These are phyloP conservation scores for Hoplias malabaricus DNA, from an alignment of 2,113 vertebrate genomes.

Conservation along the genomic window DNA sequence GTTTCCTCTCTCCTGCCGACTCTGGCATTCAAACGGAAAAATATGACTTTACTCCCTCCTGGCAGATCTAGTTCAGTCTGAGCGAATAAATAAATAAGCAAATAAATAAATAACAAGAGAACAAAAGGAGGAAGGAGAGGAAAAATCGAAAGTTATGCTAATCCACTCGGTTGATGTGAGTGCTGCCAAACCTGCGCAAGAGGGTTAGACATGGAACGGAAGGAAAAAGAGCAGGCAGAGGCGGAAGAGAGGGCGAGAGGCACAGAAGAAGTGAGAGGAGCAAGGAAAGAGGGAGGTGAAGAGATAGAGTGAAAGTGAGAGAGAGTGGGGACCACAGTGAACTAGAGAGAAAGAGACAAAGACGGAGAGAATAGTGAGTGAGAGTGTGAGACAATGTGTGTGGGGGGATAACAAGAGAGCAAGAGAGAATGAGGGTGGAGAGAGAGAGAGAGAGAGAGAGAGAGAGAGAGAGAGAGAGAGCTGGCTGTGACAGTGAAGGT, in stretches of 20 bases:
- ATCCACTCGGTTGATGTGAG: conserved; percentile 13
- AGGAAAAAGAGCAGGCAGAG: neutral
- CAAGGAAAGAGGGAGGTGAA: neutral
- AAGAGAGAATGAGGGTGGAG: neutral
- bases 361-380: neutral
- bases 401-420: conserved; percentile 7
- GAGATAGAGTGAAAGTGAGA: conserved; percentile 33
- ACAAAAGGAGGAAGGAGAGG: conserved; percentile 11
- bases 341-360: conserved; percentile 48
- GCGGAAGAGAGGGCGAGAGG: conserved; percentile 58
- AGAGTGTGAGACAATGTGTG: neutral
- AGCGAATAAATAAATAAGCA: conserved; percentile 34
- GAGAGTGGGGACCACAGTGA: conserved; percentile 33
- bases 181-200: neutral
- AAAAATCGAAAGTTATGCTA: conserved; percentile 24
- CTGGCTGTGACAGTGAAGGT: conserved; percentile 23
- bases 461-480: neutral
- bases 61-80: conserved; percentile 9
- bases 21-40: conserved; percentile 1
- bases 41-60: neutral
- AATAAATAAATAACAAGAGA: conserved; percentile 31
- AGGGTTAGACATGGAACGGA: conserved; percentile 9
- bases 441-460: neutral
- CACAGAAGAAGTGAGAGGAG: conserved; percentile 33
- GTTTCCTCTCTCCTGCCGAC: neutral